Percentiles rank a stretch among this genome's conserved stretches.
Evolutionary conservation across 1,140 invertebrate genomes (phyloP).

Genomic region (Caerostris extrusa): DNA sequence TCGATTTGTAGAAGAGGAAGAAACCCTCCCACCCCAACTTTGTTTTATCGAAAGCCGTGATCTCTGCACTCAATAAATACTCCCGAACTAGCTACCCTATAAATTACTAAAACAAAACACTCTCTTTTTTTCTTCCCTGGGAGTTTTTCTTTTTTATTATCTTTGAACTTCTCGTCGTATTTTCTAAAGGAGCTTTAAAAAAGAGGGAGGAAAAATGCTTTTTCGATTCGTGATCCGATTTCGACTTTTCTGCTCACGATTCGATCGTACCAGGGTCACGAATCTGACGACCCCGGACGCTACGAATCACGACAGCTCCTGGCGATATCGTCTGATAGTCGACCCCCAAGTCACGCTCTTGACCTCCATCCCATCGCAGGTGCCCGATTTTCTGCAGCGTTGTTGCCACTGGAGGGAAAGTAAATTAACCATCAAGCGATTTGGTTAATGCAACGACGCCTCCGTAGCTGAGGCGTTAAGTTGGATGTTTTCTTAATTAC

Average conservation of each 20-base stretch:
- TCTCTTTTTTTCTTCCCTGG: not conserved
- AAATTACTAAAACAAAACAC: conserved; percentile 41
- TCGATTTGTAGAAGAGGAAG: not conserved
- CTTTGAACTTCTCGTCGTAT: not conserved
- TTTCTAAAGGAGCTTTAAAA: not conserved
- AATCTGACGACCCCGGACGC: conserved; percentile 54
- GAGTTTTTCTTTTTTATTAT: not conserved
- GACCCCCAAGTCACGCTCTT: conserved; percentile 40
- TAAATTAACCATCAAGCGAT: conserved; percentile 40
- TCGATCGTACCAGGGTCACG: not conserved
- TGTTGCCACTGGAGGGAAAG: conserved; percentile 47
- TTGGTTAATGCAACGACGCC: not conserved
- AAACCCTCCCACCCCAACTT: not conserved
- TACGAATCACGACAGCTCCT: conserved; percentile 32
- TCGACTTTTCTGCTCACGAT: conserved; percentile 32
- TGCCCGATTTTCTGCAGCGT: not conserved
- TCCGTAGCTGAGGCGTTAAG: not conserved
- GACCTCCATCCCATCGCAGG: conserved; percentile 49
- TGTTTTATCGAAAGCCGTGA: not conserved
- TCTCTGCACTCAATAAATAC: conserved; percentile 29
- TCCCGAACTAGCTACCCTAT: conserved; percentile 24
- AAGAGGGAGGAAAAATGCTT: conserved; percentile 19
- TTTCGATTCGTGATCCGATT: conserved; percentile 64
- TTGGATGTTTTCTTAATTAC: conserved; percentile 42
- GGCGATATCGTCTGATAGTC: conserved; percentile 13